A percentile compares a stretch with the other conserved stretches of the same genome.
These are phyloP conservation scores for Tapera naevia DNA, from an alignment of 2,797 vertebrate species.

Conservation along the genomic window DNA sequence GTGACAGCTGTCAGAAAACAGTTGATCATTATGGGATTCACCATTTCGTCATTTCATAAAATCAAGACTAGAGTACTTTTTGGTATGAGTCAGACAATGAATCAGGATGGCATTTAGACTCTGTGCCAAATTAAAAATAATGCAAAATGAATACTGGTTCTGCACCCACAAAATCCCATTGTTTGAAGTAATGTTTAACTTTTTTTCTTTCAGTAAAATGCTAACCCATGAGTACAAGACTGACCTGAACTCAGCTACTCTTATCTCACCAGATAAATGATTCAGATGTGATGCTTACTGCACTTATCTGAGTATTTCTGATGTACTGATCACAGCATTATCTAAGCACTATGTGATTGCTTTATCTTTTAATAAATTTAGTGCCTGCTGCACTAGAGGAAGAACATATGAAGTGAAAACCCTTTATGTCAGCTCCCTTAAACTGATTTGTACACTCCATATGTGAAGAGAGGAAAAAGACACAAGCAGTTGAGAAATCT, in stretches of 20 bases:
- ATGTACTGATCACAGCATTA: slow-evolving; percentile 1
- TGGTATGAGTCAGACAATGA: neutral
- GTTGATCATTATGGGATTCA: neutral
- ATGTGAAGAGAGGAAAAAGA: neutral
- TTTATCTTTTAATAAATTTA: neutral
- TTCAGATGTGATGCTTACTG: neutral
- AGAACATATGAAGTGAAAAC: neutral
- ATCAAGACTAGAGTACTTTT: neutral
- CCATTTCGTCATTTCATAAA: neutral
- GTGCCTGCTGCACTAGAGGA: neutral
- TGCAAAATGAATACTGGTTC: neutral
- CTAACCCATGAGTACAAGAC: neutral
- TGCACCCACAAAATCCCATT: neutral
- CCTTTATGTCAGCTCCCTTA: neutral
- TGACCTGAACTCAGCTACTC: neutral
- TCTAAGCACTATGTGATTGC: neutral
- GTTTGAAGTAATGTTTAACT: neutral
- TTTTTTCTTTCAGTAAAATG: neutral
- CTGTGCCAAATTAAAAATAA: neutral
- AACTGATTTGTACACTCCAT: neutral
- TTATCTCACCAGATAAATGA: slow-evolving; percentile 15
- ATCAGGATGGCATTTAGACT: neutral
- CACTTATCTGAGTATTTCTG: slow-evolving; percentile 12
- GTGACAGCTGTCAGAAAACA: neutral
- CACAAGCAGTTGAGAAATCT: neutral